Base-by-base conservation (phyloP, 2,113 vertebrate genomes). In the Lagopus leucura region DNA sequence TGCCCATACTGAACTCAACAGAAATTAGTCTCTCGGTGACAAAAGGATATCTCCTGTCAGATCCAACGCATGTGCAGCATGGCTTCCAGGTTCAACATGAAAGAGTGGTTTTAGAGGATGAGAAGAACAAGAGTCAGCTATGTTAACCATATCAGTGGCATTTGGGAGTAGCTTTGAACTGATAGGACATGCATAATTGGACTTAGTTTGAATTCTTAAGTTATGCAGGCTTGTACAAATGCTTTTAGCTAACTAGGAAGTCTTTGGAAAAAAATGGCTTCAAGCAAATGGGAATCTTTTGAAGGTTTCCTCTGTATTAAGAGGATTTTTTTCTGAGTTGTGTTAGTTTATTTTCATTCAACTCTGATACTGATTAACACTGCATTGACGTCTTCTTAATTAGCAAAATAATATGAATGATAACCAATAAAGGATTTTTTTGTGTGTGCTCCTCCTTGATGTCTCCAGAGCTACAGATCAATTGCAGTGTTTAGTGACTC, bases 391-490 rank as follows among this genome's bases (percentile, higher is more conserved):
- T 28, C 14, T 81, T 89, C 60, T 78, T 78, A 83, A 65, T 64
- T 65, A 76, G 13, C 13, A 90, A 91, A 86, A 32, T 16, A 75
- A 0, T 34, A 25, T 7, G 8, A 52, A 19, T 28, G 65, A 38
- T 5, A 74, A 36, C 10, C 30, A 57, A 71, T 38, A 74, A 42
- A 48, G 5, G 15, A 65, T 87, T 70, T 18, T 78, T 66, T 14
- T 3, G 11, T 61, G 65, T 66, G 8, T 74, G 32, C 11, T 30
- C 3, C 6, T 96, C 7, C 58, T 82, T 70, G 38, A 32, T 65
- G 40, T 69, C 25, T 94, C 45, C 65, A 78, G 73, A 82, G 90
- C 66, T 86, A 92, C 57, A 94, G 92, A 93, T 96, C 73, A 96
- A 88, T 19, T 92, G 55, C 45, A 25, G 43, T 87, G 78, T 92